Conservation (phyloP, 2,888 invertebrate species). For the Petrolisthes manimaculis region DNA sequence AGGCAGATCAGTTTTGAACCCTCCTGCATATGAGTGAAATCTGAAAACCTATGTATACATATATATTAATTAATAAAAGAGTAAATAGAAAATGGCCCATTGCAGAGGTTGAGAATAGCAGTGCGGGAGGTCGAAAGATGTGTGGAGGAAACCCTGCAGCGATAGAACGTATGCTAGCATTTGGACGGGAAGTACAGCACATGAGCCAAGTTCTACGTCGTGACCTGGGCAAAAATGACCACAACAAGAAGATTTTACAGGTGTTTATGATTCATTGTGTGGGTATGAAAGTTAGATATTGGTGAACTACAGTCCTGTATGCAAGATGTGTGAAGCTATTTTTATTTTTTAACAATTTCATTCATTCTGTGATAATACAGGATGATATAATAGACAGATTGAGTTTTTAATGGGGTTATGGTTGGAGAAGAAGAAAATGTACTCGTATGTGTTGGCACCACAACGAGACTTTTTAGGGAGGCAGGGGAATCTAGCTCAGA, state of each 20-base stretch:
- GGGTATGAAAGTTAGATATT: neutral
- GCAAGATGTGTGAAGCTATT: too few species aligned
- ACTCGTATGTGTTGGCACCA: too few species aligned
- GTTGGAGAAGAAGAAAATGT: too few species aligned
- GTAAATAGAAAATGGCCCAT: neutral
- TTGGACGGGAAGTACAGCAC: slow-evolving; percentile 92
- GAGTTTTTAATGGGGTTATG: too few species aligned
- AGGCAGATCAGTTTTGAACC: neutral
- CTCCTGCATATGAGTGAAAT: neutral
- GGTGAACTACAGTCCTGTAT: too few species aligned
- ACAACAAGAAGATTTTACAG: slow-evolving; percentile 92
- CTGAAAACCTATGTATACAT: neutral
- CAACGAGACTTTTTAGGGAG: too few species aligned
- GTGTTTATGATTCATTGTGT: slow-evolving; percentile 70
- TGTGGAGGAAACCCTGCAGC: slow-evolving; percentile 83
- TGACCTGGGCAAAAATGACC: slow-evolving; percentile 84
- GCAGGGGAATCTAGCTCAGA: too few species aligned
- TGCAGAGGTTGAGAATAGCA: slow-evolving; percentile 51
- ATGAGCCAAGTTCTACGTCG: slow-evolving; percentile 88
- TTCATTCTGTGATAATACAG: too few species aligned
- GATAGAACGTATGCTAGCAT: slow-evolving; percentile 93
- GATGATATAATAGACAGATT: too few species aligned
- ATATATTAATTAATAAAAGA: neutral
- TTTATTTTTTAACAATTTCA: too few species aligned
- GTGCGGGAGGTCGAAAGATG: slow-evolving; percentile 68